phyloP scores from a whole-genome alignment of 2,113 vertebrate genomes.

The Nothobranchius kuhntae region DNA sequence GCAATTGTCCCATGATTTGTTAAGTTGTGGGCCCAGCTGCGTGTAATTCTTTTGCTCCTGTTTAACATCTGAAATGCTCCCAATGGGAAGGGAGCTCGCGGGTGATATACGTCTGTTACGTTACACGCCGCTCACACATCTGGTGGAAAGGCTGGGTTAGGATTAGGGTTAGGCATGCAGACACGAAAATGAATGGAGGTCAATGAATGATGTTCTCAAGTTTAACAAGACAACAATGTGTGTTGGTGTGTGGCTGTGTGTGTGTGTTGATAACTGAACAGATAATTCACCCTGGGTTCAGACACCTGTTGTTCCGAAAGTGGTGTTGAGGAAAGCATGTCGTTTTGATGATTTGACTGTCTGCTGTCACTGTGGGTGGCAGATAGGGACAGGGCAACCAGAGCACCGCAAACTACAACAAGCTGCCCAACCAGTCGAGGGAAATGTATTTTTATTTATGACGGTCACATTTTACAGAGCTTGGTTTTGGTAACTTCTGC shows the following conservation, averaged over 20 bases:
- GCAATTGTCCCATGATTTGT: too few relatives aligned
- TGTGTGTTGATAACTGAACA: neutral
- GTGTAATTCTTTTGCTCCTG: too few relatives aligned
- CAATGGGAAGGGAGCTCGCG: too few relatives aligned
- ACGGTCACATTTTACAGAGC: neutral
- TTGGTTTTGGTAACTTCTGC: neutral
- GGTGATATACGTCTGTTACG: too few relatives aligned
- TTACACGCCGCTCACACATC: too few relatives aligned
- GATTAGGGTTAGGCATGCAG: too few relatives aligned
- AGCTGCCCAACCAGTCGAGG: constrained; percentile 14
- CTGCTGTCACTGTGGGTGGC: constrained; percentile 52
- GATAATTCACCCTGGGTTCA: constrained; percentile 19
- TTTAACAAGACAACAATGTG: too few relatives aligned
- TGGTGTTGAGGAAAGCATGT: constrained; percentile 25
- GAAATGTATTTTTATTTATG: neutral
- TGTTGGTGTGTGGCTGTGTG: neutral
- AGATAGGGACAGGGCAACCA: constrained; percentile 29
- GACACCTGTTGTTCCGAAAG: constrained; percentile 47
- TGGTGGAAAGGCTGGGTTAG: too few relatives aligned
- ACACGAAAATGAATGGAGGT: too few relatives aligned
- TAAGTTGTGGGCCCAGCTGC: too few relatives aligned
- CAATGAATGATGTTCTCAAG: too few relatives aligned
- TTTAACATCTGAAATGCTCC: too few relatives aligned
- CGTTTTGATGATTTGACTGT: constrained; percentile 27
- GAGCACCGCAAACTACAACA: constrained; percentile 40